Evolutionary conservation across 2,113 vertebrate species (phyloP), one percentile per base, ranked within the genome.

Genomic region (Aythya baeri): DNA sequence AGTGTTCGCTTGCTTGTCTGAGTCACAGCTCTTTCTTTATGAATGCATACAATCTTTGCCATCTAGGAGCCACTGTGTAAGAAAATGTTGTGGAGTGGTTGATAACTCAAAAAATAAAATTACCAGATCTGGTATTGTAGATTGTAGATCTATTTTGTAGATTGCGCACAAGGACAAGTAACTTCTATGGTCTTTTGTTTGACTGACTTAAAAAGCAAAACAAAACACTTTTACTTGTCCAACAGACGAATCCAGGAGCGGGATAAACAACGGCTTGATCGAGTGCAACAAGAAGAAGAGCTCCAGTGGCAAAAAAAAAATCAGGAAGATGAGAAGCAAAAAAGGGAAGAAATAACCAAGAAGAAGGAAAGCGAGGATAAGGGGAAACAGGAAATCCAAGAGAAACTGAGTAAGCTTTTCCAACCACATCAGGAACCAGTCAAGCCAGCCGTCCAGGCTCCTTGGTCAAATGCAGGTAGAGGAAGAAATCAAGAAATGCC

Each of bases 391-490:
- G 99, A 99, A 41, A 89, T 98, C 71, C 99, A 99, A 65, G 99
- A 99, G 49, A 99, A 98, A 96, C 96, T 99, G 59, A 98, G 95
- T 91, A 99, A 99, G 88, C 98, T 99, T 93, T 99, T 99, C 95
- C 98, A 98, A 58, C 98, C 98, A 32, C 98, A 98, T 9, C 90
- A 98, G 7, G 99, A 99, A 7, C 94, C 94, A 4, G 20, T 27
- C 32, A 99, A 98, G 83, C 98, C 97, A 3, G 96, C 95, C 41
- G 77, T 96, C 49, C 98, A 98, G 29, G 95, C 98, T 6, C 97
- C 99, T 36, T 99, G 99, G 99, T 97, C 98, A 22, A 97, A 97
- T 17, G 34, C 98, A 98, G 99, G 98, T 98, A 97, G 43, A 96
- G 27, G 32, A 71, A 61, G 43, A 54, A 68, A 22, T 63, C 27